Base-by-base conservation (phyloP, 2,888 invertebrate species). In the Dryomyza anilis region DNA sequence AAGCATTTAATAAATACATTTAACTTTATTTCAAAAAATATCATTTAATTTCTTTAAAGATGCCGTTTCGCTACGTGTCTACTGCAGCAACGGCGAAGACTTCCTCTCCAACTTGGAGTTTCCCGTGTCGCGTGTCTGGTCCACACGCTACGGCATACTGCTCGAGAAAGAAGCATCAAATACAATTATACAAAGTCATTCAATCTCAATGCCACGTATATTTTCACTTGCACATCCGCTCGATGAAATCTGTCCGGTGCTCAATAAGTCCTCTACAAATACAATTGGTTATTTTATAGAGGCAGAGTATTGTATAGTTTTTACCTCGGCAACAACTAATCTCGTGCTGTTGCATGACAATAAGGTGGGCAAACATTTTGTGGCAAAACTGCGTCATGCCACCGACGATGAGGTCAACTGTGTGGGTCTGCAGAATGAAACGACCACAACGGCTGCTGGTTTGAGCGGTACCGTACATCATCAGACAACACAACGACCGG, bases 191-290 rank as follows among this genome's bases (percentile, higher is more conserved):
- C 79, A 81, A 43, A 75, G 79, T 53, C 74, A 80, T 5, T 71
- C 78, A 45, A 85, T 87, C 57, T 84, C 85, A 0, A 85, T 92
- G 76, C 93, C 96, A 0, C 89, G 91, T 0, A 86, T 96, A 55
- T 97, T 94, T 81, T 94, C 95, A 8, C 83, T 97, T 65, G 87
- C 91, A 0, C 95, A 96, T 86, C 96, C 96, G 0, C 84, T 96
- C 60, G 94, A 97, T 81, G 96, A 97, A 83, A 91, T 95, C 27
- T 90, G 92, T 63, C 96, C 96, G 0, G 88, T 96, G 36, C 83
- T 93, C 7, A 86, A 90, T 67, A 91, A 90, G 76, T 88, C 90
- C 16, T 86, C 88, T 67, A 84, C 83, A 1, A 85, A 85, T 63
- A 85, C 85, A 0, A 78, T 88, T 0, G 86, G 87, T 62, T 87